Percentiles rank a stretch among this genome's conserved stretches.
Conservation (phyloP, 2,113 vertebrate genomes). For the Bubo bubo region DNA sequence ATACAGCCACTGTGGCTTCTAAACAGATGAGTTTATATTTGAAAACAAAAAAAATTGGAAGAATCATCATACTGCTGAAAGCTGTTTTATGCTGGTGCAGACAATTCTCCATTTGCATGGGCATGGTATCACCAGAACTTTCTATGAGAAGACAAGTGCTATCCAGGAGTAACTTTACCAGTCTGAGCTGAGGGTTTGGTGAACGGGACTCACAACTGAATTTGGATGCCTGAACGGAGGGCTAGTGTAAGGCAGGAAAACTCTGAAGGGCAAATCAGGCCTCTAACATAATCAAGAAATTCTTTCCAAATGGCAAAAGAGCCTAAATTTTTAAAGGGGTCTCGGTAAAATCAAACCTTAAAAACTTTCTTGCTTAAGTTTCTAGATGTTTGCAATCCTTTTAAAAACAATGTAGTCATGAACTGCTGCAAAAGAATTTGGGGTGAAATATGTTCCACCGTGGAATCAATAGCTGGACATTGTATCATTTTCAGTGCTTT, state of each 20-base stretch:
- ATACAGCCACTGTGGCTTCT: not conserved
- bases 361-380: not conserved
- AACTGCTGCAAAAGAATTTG: not conserved
- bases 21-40: not conserved
- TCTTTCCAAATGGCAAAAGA: not conserved
- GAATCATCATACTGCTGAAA: not conserved
- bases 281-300: not conserved
- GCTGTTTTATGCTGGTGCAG: not conserved
- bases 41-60: not conserved
- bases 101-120: not conserved
- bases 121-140: not conserved
- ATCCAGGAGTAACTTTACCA: not conserved
- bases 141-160: not conserved
- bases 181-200: not conserved
- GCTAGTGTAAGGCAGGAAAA: not conserved
- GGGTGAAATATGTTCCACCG: not conserved
- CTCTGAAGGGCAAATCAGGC: not conserved
- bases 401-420: not conserved
- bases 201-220: not conserved
- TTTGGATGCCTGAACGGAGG: not conserved
- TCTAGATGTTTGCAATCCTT: not conserved
- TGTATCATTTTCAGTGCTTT: not conserved
- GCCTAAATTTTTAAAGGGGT: not conserved
- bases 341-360: not conserved
- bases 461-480: not conserved